These are phyloP conservation scores for Theonella swinhoei DNA, from an alignment of 37 sponge, comb jelly and placozoan species.

Conservation along the genomic window DNA sequence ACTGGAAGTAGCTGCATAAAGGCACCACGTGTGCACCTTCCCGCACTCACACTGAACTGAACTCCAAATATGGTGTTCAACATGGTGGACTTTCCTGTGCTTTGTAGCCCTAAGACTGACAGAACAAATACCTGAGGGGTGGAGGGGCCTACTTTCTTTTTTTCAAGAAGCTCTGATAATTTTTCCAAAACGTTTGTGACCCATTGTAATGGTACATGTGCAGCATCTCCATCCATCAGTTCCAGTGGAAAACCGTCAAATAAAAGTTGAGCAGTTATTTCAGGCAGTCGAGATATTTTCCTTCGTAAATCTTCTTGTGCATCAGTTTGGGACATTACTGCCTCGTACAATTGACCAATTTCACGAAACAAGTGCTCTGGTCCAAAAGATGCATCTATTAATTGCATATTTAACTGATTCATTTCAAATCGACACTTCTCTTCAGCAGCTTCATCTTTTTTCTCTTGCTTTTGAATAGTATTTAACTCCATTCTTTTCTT, in stretches of 20 bases:
- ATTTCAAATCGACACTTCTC: background rate
- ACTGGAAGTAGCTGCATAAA: slow-evolving; percentile 47
- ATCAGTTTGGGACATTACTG: background rate
- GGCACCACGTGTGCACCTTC: slow-evolving; percentile 37
- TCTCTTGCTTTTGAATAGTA: background rate
- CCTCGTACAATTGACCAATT: slow-evolving; percentile 15
- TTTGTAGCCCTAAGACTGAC: slow-evolving; percentile 38
- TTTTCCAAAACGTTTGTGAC: slow-evolving; percentile 22
- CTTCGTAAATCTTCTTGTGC: background rate
- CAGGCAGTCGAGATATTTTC: background rate
- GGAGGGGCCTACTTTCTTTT: background rate
- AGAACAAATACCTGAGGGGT: background rate
- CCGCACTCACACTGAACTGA: slow-evolving; percentile 37
- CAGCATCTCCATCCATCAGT: slow-evolving; percentile 45
- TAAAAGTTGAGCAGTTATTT: slow-evolving; percentile 29
- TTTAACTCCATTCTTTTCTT: background rate
- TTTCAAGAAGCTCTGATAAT: background rate
- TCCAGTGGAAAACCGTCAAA: slow-evolving; percentile 46
- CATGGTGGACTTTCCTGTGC: slow-evolving; percentile 43
- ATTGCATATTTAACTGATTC: background rate
- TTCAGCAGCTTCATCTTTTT: background rate
- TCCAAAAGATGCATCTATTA: too few species aligned
- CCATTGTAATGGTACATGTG: slow-evolving; percentile 50
- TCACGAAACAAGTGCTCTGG: too few species aligned
- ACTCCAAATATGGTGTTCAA: slow-evolving; percentile 51